These are phyloP conservation scores for Mythimna impura DNA, from an alignment of 2,888 invertebrate genomes.

Conservation along the genomic window DNA sequence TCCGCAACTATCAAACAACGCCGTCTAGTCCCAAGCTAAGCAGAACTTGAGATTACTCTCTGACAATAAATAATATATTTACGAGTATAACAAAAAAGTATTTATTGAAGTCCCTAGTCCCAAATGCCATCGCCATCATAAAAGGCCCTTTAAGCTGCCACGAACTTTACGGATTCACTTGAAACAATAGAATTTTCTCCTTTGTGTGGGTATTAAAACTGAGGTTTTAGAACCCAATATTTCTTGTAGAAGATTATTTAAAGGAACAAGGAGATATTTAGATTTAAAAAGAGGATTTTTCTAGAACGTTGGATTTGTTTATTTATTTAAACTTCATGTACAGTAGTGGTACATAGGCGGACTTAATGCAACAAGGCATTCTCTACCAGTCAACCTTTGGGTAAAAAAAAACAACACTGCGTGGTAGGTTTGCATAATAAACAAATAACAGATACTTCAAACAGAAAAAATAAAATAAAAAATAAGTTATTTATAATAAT, in stretches of 20 bases:
- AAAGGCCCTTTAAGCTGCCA: conserved; percentile 16
- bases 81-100: not conserved
- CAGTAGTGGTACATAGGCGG: no score
- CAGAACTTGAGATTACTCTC: no score
- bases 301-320: not conserved
- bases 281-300: not conserved
- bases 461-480: no score
- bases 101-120: not conserved
- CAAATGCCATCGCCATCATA: not conserved
- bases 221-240: not conserved
- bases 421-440: no score
- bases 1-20: no score
- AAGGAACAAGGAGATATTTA: not conserved
- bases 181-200: conserved; percentile 34
- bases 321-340: no score
- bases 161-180: conserved; percentile 36
- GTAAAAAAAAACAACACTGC: no score
- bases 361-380: no score
- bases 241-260: conserved; percentile 16
- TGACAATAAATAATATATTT: not conserved
- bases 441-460: no score
- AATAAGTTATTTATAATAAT: no score
- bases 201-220: conserved; percentile 25
- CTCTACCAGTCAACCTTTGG: no score
- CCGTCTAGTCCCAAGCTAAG: no score